A percentile compares a stretch with the other conserved stretches of the same genome.
Conservation (phyloP, 2,113 vertebrate species). For the Mastomys coucha region DNA sequence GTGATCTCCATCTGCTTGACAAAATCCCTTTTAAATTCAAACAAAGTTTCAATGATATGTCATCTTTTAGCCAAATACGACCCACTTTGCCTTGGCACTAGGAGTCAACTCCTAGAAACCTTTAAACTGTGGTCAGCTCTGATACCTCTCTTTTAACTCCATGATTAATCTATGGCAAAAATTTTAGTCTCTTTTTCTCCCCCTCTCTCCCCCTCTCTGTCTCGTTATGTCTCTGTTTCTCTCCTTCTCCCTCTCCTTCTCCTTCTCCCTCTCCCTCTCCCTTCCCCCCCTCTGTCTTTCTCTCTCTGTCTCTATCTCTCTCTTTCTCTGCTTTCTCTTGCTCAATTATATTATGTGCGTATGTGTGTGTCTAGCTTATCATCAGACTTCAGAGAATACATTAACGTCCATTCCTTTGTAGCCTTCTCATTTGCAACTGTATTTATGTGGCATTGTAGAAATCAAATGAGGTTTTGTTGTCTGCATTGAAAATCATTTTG, state of each 20-base stretch:
- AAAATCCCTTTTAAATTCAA: neutral
- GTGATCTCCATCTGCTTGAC: neutral
- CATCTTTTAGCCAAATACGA: neutral
- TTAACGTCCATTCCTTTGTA: neutral
- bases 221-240: neutral
- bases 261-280: too few species aligned
- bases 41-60: neutral
- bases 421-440: neutral
- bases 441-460: neutral
- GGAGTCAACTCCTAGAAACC: neutral
- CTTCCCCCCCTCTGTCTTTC: too few species aligned
- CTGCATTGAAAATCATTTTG: too few species aligned
- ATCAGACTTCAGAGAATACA: neutral
- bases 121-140: neutral
- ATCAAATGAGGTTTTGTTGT: neutral
- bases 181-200: neutral
- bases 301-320: too few species aligned
- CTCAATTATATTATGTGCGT: too few species aligned
- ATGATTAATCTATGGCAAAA: constrained; percentile 9
- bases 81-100: neutral
- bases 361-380: neutral
- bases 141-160: neutral
- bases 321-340: too few species aligned
- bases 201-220: neutral
- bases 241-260: neutral